A percentile compares a stretch with the other conserved stretches of the same genome.
phyloP scores from a whole-genome alignment of 2,113 vertebrate genomes.

The Anolis sagrei region DNA sequence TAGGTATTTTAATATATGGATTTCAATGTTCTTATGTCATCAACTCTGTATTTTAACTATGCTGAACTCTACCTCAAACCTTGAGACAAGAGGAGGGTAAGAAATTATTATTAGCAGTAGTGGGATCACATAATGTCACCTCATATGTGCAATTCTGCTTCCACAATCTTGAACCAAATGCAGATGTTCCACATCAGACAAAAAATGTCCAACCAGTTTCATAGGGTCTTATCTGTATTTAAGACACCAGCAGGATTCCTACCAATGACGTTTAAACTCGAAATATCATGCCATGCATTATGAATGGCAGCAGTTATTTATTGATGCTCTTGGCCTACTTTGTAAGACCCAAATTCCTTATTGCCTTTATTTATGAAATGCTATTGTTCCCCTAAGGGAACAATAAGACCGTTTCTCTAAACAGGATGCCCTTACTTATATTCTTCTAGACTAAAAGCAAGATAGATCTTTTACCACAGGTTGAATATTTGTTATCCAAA shows the following conservation, averaged over 20 bases:
- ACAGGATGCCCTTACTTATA: slow-evolving; percentile 29
- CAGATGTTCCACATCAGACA: too few species aligned
- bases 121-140: too few species aligned
- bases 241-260: background rate
- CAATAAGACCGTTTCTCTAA: slow-evolving; percentile 9
- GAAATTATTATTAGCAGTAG: too few species aligned
- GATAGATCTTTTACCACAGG: background rate
- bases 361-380: background rate
- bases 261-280: slow-evolving; percentile 32
- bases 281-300: background rate
- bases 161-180: background rate
- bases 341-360: background rate
- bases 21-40: too few species aligned
- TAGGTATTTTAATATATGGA: too few species aligned
- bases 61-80: too few species aligned
- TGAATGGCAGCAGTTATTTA: background rate
- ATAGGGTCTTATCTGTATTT: background rate
- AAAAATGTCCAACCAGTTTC: background rate
- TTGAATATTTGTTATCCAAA: too few species aligned
- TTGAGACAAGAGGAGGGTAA: too few species aligned
- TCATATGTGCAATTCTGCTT: background rate
- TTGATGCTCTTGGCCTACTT: slow-evolving; percentile 13
- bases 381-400: background rate
- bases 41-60: too few species aligned
- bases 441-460: slow-evolving; percentile 14